Evolutionary conservation across 2,888 invertebrate genomes (phyloP).

Genomic region (Atethmia centrago): DNA sequence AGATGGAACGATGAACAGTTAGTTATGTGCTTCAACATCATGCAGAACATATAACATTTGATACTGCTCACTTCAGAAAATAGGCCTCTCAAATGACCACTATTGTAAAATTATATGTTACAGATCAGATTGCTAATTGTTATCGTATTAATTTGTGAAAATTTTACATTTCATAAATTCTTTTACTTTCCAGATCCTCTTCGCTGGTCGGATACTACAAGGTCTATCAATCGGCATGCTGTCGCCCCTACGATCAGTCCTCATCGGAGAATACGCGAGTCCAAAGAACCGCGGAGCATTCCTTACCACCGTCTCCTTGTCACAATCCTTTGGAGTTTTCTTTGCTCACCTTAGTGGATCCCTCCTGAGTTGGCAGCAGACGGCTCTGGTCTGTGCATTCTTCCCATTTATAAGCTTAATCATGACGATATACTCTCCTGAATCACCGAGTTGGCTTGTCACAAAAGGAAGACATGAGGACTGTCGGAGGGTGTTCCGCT

Average conservation of each 20-base stretch:
- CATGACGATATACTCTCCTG: conserved; percentile 84
- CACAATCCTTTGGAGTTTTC: conserved; percentile 91
- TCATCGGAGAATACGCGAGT: conserved; percentile 89
- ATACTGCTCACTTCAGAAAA: not conserved
- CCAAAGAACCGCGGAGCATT: conserved; percentile 91
- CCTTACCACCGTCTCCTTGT: conserved; percentile 89
- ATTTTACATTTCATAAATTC: not conserved
- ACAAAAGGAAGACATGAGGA: conserved; percentile 87
- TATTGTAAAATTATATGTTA: too few species aligned
- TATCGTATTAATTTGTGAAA: not conserved
- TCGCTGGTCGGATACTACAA: conserved; percentile 69
- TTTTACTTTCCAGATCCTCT: conserved; percentile 52
- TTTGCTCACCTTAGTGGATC: conserved; percentile 91
- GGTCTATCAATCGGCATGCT: conserved; percentile 88
- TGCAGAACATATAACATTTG: not conserved
- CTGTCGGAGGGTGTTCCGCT: conserved; percentile 89
- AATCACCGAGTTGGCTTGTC: conserved; percentile 92
- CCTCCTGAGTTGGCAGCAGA: conserved; percentile 88
- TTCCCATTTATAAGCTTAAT: conserved; percentile 84
- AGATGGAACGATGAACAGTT: not conserved
- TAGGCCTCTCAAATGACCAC: not conserved
- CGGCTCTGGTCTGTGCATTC: conserved; percentile 85
- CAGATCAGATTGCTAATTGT: not conserved
- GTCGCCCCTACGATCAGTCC: conserved; percentile 84
- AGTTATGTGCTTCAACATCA: not conserved